Evolutionary conservation across 2,888 invertebrate species (phyloP).

Genomic region (Eucriotettix oculatus): DNA sequence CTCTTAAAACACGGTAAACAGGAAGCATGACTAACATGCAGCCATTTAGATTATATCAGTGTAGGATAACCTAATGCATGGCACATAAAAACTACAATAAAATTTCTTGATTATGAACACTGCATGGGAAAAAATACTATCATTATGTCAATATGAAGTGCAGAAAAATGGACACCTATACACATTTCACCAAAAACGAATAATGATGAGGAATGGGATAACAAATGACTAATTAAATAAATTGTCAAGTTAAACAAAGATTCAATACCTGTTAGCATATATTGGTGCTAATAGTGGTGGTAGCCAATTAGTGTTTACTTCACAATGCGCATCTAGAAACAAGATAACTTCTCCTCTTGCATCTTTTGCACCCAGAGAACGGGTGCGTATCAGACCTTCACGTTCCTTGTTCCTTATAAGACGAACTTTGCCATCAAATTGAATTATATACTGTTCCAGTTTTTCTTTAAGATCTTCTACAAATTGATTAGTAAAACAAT

Average conservation of each 20-base stretch:
- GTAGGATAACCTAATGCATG: too few species aligned
- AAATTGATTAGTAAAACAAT: too few species aligned
- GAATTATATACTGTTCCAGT: constrained; percentile 69
- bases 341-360: constrained; percentile 91
- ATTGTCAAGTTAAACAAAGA: not conserved
- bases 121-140: too few species aligned
- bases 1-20: too few species aligned
- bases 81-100: too few species aligned
- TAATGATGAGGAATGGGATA: too few species aligned
- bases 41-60: too few species aligned
- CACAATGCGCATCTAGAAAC: constrained; percentile 96
- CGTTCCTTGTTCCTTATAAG: constrained; percentile 75
- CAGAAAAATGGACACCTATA: too few species aligned
- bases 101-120: too few species aligned
- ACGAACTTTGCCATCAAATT: constrained; percentile 77
- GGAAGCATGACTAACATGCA: too few species aligned
- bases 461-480: constrained; percentile 63
- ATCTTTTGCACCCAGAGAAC: constrained; percentile 80
- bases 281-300: constrained; percentile 92
- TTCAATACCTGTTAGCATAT: constrained; percentile 46
- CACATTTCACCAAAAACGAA: too few species aligned
- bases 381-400: constrained; percentile 84
- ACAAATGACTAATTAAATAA: not conserved
- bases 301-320: constrained; percentile 92
- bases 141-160: too few species aligned